Conservation (phyloP, 2,113 vertebrate species). For the Murina feae region DNA sequence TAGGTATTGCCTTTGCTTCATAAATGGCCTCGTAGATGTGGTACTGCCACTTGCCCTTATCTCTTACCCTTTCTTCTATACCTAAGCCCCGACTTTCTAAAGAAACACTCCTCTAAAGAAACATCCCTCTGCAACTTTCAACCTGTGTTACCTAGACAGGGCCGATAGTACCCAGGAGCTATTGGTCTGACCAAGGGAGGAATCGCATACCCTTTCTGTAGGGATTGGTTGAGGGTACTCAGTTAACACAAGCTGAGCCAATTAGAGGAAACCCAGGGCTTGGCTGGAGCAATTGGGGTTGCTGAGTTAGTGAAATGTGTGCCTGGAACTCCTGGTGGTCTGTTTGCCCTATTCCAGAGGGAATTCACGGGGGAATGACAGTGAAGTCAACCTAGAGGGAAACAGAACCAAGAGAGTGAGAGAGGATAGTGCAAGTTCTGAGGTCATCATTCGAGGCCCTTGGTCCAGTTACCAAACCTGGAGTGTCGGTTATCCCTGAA, state of each 20-base stretch:
- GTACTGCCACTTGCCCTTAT: neutral
- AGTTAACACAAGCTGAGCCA: neutral
- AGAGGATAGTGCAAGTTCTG: neutral
- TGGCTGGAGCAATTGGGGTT: neutral
- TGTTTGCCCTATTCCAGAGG: neutral
- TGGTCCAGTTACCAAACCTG: neutral
- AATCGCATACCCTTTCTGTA: neutral
- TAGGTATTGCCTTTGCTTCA: neutral
- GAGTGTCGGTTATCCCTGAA: neutral
- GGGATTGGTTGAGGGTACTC: neutral
- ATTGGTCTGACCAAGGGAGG: neutral
- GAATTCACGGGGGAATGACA: neutral
- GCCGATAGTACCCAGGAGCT: neutral
- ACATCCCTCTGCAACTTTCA: neutral
- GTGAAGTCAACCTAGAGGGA: neutral
- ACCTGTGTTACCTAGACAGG: neutral
- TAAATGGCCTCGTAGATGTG: neutral
- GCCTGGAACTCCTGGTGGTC: neutral
- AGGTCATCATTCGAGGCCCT: neutral
- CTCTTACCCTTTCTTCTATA: neutral
- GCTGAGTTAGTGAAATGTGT: neutral
- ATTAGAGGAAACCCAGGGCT: constrained; percentile 26
- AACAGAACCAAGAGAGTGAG: neutral
- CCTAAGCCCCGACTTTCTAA: neutral
- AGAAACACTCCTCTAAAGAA: neutral